Percentiles rank a stretch among this genome's conserved stretches.
phyloP scores from a whole-genome alignment of 1,140 invertebrate species.

The Brachionus calyciflorus region DNA sequence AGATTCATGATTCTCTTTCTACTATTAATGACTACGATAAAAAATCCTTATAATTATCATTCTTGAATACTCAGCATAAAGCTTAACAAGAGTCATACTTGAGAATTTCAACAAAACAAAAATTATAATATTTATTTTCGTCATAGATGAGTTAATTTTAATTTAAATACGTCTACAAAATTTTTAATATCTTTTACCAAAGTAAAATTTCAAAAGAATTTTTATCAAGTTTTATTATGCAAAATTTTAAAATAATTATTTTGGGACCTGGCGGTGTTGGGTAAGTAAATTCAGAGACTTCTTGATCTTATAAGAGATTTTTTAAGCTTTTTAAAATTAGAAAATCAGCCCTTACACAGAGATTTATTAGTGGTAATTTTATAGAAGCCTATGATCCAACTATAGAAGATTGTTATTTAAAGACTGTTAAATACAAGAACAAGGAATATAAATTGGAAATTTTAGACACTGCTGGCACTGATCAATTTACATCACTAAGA shows the following conservation, averaged over 20 bases:
- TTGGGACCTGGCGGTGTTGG: slow-evolving; percentile 96
- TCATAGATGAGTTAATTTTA: too few species aligned
- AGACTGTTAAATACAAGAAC: slow-evolving; percentile 91
- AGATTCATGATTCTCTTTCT: too few species aligned
- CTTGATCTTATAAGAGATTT: too few species aligned
- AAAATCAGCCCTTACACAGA: slow-evolving; percentile 70
- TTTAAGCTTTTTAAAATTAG: not conserved
- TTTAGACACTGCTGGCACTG: slow-evolving; percentile 91
- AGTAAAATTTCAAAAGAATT: too few species aligned
- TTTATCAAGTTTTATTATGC: slow-evolving; percentile 70
- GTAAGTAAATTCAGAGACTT: slow-evolving; percentile 69
- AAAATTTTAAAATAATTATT: slow-evolving; percentile 99
- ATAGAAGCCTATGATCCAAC: slow-evolving; percentile 99
- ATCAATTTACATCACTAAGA: slow-evolving; percentile 99
- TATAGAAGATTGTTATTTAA: slow-evolving; percentile 96
- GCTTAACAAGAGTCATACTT: too few species aligned
- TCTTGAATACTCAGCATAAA: too few species aligned
- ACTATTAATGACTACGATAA: too few species aligned
- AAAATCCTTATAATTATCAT: too few species aligned
- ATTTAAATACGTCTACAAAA: too few species aligned
- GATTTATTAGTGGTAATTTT: slow-evolving; percentile 97
- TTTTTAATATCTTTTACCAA: too few species aligned
- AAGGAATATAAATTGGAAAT: slow-evolving; percentile 98
- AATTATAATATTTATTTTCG: too few species aligned
- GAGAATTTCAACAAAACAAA: too few species aligned